Evolutionary conservation across 2,797 vertebrate genomes (phyloP).

Genomic region (Enteromius trimaculatus): DNA sequence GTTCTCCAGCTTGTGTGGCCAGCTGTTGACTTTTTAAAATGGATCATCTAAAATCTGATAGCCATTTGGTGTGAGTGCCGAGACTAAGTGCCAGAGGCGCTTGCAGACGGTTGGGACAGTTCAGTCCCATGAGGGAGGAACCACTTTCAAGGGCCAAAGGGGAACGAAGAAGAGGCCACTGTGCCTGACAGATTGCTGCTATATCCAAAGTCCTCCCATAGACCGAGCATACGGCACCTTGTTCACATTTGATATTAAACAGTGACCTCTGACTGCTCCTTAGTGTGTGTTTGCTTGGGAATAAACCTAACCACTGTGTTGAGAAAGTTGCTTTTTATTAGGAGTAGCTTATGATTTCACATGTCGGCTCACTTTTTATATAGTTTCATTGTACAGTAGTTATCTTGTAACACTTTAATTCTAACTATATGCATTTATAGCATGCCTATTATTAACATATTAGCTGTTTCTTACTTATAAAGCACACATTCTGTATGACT

Average conservation of each 20-base stretch:
- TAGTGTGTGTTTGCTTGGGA: not conserved
- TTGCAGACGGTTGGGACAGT: constrained; percentile 65
- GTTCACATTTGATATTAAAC: constrained; percentile 11
- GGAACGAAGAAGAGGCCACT: constrained; percentile 48
- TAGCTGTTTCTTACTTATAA: not conserved
- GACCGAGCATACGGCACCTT: constrained; percentile 2
- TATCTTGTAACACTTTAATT: not conserved
- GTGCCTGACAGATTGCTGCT: constrained; percentile 25
- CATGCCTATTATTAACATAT: not conserved
- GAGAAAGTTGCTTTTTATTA: not conserved
- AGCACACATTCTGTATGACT: not conserved
- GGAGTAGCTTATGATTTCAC: not conserved
- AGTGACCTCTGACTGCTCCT: not conserved
- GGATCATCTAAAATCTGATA: constrained; percentile 75
- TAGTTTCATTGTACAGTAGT: not conserved
- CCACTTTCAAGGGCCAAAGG: constrained; percentile 66
- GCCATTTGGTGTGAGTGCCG: constrained; percentile 63
- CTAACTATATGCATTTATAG: not conserved
- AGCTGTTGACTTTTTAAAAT: constrained; percentile 78
- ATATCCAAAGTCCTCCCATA: constrained; percentile 21
- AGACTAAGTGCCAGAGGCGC: constrained; percentile 57
- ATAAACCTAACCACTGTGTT: not conserved
- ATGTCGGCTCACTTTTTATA: not conserved
- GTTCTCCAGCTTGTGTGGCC: constrained; percentile 69
- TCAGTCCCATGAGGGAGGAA: constrained; percentile 65